phyloP scores from a whole-genome alignment of 2,113 vertebrate species.

The Benitochromis conjunctus region DNA sequence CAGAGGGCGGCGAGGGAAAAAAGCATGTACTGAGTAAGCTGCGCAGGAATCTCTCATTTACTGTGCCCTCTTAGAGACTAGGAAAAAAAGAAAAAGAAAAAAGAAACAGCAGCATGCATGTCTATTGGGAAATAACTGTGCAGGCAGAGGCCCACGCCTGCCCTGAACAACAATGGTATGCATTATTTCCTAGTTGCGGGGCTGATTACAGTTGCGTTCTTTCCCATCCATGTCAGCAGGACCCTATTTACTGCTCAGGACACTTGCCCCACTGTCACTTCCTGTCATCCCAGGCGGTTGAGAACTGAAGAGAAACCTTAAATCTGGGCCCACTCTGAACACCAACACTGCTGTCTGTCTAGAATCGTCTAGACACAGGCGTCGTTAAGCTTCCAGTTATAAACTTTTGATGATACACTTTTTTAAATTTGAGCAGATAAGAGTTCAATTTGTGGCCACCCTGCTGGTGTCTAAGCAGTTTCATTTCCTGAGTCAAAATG shows the following conservation, averaged over 20 bases:
- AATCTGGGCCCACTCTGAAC: not conserved
- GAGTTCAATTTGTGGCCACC: not conserved
- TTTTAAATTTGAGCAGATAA: not conserved
- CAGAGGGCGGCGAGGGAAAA: not conserved
- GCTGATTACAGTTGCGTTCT: slow-evolving; percentile 70
- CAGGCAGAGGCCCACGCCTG: slow-evolving; percentile 64
- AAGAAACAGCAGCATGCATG: slow-evolving; percentile 30
- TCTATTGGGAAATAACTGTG: slow-evolving; percentile 58
- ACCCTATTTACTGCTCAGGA: slow-evolving; percentile 52
- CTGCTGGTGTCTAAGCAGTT: not conserved
- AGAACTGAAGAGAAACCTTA: not conserved
- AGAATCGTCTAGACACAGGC: not conserved
- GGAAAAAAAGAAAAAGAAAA: not conserved
- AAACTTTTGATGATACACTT: not conserved
- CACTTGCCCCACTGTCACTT: slow-evolving; percentile 57
- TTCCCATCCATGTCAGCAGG: slow-evolving; percentile 69
- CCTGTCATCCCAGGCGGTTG: slow-evolving; percentile 52
- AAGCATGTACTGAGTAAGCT: not conserved
- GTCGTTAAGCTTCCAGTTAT: not conserved
- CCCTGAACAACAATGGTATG: slow-evolving; percentile 65
- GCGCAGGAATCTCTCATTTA: slow-evolving; percentile 20
- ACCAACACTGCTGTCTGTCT: not conserved
- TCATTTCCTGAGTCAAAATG: slow-evolving; percentile 48
- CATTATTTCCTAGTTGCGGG: slow-evolving; percentile 69
- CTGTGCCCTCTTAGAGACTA: slow-evolving; percentile 27